Base-by-base conservation (phyloP, 2,888 invertebrate species). In the Machimus rusticus region DNA sequence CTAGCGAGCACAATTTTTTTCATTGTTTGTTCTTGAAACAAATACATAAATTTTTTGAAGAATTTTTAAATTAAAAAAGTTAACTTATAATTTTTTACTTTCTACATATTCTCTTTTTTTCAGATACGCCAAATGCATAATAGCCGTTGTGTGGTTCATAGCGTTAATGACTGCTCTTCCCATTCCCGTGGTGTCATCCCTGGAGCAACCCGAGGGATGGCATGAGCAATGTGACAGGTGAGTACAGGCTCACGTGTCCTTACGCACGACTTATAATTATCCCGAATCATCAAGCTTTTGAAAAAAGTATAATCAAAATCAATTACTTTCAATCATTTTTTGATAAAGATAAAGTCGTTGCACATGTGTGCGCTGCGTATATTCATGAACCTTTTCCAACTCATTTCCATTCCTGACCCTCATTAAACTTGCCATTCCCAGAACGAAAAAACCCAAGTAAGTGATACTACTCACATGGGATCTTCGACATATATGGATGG, bases 111-210 rank as follows among this genome's bases (percentile, higher is more conserved):
- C n/a, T 39, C 1, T 12, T 12, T 9, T 39, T 39, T 39, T 39
- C 39, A 93, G 93, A 87, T 92, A 92, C 89, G 93, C 93, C 9
- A 93, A 92, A 89, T 91, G 91, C 88, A 91, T 93, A 89, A 93
- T 93, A 88, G 91, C 91, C 66, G 91, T 90, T 82, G 91, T 93
- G 86, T 93, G 93, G 93, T 89, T 90, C 84, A 92, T 93, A 89
- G 97, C 98, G 0, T 92, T 97, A 31, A 93, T 95, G 3, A 96
- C 97, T 0, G 97, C 97, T 0, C 94, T 96, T 31, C 98, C 98
- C 0, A 96, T 97, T 76, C 95, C 96, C 0, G 93, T 97, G 1
- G 95, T 97, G n/a, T 96, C 97, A 0, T 93, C 93, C 88, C 92
- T 96, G 51, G 92, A 93, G 8, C 94, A 95, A 89, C 97, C 96